Evolutionary conservation across 2,888 invertebrate species (phyloP).

Genomic region (Pristionchus mayeri): DNA sequence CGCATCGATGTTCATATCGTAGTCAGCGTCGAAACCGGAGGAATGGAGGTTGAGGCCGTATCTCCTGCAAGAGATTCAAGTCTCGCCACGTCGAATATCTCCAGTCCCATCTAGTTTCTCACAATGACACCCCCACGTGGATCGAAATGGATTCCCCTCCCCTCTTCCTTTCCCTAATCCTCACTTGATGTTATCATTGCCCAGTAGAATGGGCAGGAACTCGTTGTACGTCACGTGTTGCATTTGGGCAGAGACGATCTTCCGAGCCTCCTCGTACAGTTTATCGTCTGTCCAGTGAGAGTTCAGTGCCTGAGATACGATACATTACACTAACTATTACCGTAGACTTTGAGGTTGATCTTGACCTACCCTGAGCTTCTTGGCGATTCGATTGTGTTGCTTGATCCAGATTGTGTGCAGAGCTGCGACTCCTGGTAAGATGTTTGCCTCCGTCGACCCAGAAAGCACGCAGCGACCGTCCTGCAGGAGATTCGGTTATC

Average conservation of each 20-base stretch:
- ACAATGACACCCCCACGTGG: not conserved
- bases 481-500: not conserved
- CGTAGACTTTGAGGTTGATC: not conserved
- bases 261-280: constrained; percentile 77
- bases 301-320: constrained; percentile 63
- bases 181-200: constrained; percentile 68
- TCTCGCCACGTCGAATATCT: not conserved
- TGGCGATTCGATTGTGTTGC: constrained; percentile 75
- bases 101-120: not conserved
- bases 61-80: constrained; percentile 51
- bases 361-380: constrained; percentile 59
- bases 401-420: constrained; percentile 74
- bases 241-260: constrained; percentile 80
- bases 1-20: constrained; percentile 84
- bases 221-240: constrained; percentile 78
- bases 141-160: constrained; percentile 1
- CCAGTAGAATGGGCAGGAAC: constrained; percentile 75
- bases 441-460: constrained; percentile 62
- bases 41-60: constrained; percentile 88
- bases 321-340: not conserved
- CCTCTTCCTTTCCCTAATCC: not conserved
- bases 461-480: constrained; percentile 48
- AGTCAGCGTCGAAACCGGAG: constrained; percentile 77
- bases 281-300: constrained; percentile 75
- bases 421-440: constrained; percentile 70